Evolutionary conservation across 2,797 vertebrate species (phyloP).

Genomic region (Cottoperca gobio): DNA sequence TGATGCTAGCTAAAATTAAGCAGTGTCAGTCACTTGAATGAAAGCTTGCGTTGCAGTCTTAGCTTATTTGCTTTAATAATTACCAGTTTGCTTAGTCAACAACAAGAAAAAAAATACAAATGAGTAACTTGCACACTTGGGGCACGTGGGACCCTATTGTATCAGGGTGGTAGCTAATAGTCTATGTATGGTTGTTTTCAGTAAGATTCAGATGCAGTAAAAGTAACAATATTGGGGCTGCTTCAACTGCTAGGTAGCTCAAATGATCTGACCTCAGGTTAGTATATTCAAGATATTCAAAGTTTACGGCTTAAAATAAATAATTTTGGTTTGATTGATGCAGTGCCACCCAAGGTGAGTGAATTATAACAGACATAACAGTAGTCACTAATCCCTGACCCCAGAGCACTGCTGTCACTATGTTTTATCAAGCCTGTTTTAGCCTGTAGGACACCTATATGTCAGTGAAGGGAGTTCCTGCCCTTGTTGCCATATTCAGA

Average conservation of each 20-base stretch:
- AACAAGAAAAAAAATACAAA: background rate
- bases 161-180: background rate
- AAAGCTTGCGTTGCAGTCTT: background rate
- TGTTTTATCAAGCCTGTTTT: conserved; percentile 40
- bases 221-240: no score
- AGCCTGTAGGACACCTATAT: conserved; percentile 17
- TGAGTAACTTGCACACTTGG: background rate
- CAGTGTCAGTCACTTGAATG: background rate
- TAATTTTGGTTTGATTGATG: background rate
- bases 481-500: conserved; percentile 31
- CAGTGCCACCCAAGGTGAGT: conserved; percentile 18
- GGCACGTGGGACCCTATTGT: conserved; percentile 5
- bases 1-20: background rate
- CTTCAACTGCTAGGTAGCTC: background rate
- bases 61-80: background rate
- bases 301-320: background rate
- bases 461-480: conserved; percentile 29
- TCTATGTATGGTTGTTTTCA: background rate
- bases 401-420: conserved; percentile 29
- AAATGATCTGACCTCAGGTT: conserved; percentile 8
- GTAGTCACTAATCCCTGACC: conserved; percentile 37
- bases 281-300: background rate
- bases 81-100: background rate
- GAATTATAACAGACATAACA: conserved; percentile 37
- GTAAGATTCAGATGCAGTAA: no score